Conservation (phyloP, 2,888 invertebrate genomes). For the Sympetrum striolatum region DNA sequence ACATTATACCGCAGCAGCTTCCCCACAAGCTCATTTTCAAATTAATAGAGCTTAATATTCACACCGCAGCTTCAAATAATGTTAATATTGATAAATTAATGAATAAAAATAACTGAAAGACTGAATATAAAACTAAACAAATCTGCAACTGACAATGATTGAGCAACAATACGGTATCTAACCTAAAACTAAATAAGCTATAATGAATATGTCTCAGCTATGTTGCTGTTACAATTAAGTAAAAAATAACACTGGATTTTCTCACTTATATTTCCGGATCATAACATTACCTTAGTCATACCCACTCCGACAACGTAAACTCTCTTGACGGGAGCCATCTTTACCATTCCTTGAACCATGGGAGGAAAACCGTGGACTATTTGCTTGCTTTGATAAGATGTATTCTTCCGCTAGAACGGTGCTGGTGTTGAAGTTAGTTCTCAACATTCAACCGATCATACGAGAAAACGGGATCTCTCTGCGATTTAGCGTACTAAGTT, state of each 20-base stretch:
- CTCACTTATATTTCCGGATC: neutral
- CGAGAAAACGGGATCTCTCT: neutral
- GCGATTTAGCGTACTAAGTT: neutral
- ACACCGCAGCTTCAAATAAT: too few species aligned
- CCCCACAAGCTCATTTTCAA: too few species aligned
- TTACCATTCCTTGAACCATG: slow-evolving; percentile 7
- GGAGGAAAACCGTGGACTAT: slow-evolving; percentile 11
- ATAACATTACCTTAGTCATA: slow-evolving; percentile 83
- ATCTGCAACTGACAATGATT: neutral
- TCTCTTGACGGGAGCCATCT: slow-evolving; percentile 52
- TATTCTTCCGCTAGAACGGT: slow-evolving; percentile 39
- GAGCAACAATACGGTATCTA: neutral
- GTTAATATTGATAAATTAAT: too few species aligned
- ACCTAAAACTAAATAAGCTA: too few species aligned
- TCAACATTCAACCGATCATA: slow-evolving; percentile 4
- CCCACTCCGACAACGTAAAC: slow-evolving; percentile 95
- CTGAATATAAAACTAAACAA: too few species aligned
- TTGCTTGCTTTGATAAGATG: slow-evolving; percentile 26
- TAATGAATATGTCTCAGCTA: too few species aligned
- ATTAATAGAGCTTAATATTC: too few species aligned
- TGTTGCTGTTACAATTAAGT: too few species aligned
- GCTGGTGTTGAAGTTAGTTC: slow-evolving; percentile 14
- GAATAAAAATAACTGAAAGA: too few species aligned
- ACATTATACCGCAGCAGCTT: too few species aligned
- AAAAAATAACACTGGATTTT: neutral